These are phyloP conservation scores for Piezodorus guildinii DNA, from an alignment of 1,140 invertebrate genomes.

Conservation along the genomic window DNA sequence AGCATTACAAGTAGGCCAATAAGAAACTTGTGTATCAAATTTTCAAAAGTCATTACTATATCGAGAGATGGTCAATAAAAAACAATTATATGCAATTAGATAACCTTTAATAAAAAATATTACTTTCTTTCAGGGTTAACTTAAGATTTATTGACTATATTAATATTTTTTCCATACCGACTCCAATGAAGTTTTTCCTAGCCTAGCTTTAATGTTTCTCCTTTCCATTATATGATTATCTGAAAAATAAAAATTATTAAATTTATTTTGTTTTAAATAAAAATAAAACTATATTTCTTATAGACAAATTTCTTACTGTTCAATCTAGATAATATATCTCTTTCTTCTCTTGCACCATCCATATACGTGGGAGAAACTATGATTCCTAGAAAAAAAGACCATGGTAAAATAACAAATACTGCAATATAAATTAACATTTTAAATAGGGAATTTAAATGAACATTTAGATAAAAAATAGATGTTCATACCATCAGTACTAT, in stretches of 20 bases:
- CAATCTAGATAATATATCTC: not conserved
- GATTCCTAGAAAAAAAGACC: not conserved
- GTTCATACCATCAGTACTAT: too few relatives aligned
- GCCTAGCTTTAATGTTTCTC: constrained; percentile 1
- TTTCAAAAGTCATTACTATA: too few relatives aligned
- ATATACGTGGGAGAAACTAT: not conserved
- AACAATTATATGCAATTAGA: not conserved
- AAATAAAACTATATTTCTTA: not conserved
- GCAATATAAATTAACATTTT: too few relatives aligned
- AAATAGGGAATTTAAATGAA: too few relatives aligned
- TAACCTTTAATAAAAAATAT: not conserved
- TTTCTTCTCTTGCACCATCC: not conserved
- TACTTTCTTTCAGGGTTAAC: too few relatives aligned
- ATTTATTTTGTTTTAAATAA: not conserved
- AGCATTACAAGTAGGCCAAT: too few relatives aligned
- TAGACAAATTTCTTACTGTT: not conserved
- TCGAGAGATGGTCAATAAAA: too few relatives aligned
- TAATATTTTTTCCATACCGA: not conserved
- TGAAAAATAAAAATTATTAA: not conserved
- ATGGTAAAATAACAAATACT: too few relatives aligned
- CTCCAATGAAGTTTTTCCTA: not conserved
- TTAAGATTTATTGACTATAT: not conserved
- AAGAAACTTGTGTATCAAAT: too few relatives aligned
- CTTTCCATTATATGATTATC: not conserved
- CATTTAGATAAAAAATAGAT: too few relatives aligned